Evolutionary conservation across 1,140 invertebrate genomes (phyloP).

Genomic region (Parapsyche elsis): DNA sequence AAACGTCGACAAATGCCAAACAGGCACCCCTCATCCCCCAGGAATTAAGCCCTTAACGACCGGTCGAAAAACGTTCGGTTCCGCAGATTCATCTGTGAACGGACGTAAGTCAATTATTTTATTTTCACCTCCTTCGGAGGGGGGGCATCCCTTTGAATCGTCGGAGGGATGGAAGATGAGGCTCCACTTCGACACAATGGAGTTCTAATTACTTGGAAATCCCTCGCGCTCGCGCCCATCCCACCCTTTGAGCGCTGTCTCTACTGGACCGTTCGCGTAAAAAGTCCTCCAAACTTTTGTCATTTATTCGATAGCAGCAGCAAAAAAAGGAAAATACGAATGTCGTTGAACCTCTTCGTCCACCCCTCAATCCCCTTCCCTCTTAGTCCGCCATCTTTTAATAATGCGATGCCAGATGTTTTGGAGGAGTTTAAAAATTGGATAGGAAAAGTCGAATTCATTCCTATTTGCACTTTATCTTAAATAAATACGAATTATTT

Average conservation of each 20-base stretch:
- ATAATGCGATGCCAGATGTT: constrained; percentile 3
- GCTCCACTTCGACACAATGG: constrained; percentile 46
- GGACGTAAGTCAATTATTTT: constrained; percentile 53
- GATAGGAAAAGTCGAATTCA: constrained; percentile 5
- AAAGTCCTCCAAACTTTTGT: constrained; percentile 31
- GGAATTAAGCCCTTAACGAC: constrained; percentile 33
- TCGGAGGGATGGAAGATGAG: not conserved
- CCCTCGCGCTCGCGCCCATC: constrained; percentile 21
- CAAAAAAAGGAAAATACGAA: constrained; percentile 18
- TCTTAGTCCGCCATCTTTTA: too few species aligned
- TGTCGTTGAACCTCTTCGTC: not conserved
- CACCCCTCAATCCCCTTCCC: not conserved
- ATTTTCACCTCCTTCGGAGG: constrained; percentile 52
- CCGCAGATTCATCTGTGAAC: constrained; percentile 16
- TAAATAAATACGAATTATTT: too few species aligned
- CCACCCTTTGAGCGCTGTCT: constrained; percentile 7
- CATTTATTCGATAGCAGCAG: constrained; percentile 27
- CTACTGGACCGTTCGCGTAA: constrained; percentile 2
- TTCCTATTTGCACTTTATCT: not conserved
- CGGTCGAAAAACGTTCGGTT: constrained; percentile 27
- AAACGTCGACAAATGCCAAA: constrained; percentile 40
- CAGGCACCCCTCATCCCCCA: not conserved
- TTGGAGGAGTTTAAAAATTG: constrained; percentile 23
- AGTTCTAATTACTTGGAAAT: constrained; percentile 55
- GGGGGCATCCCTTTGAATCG: constrained; percentile 32